Percentiles rank a stretch among this genome's conserved stretches.
Conservation (phyloP, 2,113 vertebrate genomes). For the Antechinus flavipes region DNA sequence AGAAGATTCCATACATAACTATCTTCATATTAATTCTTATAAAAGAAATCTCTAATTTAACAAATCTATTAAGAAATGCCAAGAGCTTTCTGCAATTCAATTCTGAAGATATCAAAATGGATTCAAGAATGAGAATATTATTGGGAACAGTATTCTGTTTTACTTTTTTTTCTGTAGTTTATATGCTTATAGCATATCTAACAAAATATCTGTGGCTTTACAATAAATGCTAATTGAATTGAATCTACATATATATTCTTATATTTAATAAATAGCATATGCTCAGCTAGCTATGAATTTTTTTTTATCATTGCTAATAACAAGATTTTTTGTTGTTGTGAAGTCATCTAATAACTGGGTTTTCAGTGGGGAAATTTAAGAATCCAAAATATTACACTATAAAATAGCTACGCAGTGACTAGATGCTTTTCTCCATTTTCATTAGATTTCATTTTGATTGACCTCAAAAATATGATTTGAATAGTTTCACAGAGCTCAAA, state of each 20-base stretch:
- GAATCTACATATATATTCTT: constrained; percentile 17
- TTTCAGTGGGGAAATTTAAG: constrained; percentile 53
- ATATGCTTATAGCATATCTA: constrained; percentile 14
- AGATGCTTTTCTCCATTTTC: constrained; percentile 46
- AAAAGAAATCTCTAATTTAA: constrained; percentile 16
- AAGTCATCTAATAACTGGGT: constrained; percentile 59
- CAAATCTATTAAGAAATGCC: background rate
- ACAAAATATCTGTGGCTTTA: constrained; percentile 25
- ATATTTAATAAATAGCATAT: constrained; percentile 47
- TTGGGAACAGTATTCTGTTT: constrained; percentile 29
- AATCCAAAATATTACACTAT: constrained; percentile 44
- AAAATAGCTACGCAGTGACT: constrained; percentile 41
- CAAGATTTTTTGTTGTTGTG: constrained; percentile 57
- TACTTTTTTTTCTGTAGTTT: background rate
- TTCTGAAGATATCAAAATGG: background rate
- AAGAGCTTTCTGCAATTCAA: background rate
- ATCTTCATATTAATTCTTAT: constrained; percentile 40
- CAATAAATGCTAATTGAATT: constrained; percentile 62
- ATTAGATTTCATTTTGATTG: constrained; percentile 54
- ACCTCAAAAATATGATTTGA: constrained; percentile 59
- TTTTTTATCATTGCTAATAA: constrained; percentile 69
- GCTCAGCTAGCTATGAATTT: constrained; percentile 34
- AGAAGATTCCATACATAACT: constrained; percentile 43
- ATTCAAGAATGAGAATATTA: constrained; percentile 16
- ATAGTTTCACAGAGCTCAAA: constrained; percentile 56